Percentiles rank a stretch among this genome's conserved stretches.
Evolutionary conservation across 1,140 invertebrate genomes (phyloP).

Genomic region (Pemphigus obesinymphae): DNA sequence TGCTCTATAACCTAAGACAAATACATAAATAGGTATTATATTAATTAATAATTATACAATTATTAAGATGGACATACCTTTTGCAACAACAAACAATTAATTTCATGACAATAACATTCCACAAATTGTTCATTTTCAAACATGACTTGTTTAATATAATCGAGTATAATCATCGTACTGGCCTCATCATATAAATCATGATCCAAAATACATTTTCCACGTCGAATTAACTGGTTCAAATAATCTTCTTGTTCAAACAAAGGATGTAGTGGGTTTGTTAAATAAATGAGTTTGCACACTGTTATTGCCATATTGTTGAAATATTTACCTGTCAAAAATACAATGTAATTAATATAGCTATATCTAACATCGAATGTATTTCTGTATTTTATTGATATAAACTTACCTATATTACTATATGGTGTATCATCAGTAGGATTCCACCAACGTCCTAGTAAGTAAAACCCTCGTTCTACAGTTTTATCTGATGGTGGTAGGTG

Average conservation of each 20-base stretch:
- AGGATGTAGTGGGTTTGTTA: not conserved
- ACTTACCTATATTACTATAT: constrained; percentile 5
- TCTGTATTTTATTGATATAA: not conserved
- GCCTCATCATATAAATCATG: constrained; percentile 12
- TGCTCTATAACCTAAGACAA: constrained; percentile 10
- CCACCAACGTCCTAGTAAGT: constrained; percentile 18
- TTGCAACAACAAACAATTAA: not conserved
- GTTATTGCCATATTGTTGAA: not conserved
- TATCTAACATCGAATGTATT: not conserved
- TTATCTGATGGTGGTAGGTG: not conserved
- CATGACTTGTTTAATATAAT: not conserved
- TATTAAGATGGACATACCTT: not conserved
- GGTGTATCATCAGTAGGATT: not conserved
- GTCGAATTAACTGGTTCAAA: not conserved
- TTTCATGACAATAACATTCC: not conserved
- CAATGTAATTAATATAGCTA: not conserved
- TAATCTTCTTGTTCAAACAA: not conserved
- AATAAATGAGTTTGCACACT: not conserved
- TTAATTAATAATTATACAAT: not conserved
- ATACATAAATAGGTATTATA: not conserved
- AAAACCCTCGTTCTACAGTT: constrained; percentile 10
- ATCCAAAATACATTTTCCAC: not conserved
- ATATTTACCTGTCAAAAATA: not conserved
- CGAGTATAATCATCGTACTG: not conserved
- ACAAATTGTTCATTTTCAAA: not conserved